Evolutionary conservation across 2,797 vertebrate species (phyloP), one percentile per base, ranked within the genome.

Genomic region (Argentina silus): DNA sequence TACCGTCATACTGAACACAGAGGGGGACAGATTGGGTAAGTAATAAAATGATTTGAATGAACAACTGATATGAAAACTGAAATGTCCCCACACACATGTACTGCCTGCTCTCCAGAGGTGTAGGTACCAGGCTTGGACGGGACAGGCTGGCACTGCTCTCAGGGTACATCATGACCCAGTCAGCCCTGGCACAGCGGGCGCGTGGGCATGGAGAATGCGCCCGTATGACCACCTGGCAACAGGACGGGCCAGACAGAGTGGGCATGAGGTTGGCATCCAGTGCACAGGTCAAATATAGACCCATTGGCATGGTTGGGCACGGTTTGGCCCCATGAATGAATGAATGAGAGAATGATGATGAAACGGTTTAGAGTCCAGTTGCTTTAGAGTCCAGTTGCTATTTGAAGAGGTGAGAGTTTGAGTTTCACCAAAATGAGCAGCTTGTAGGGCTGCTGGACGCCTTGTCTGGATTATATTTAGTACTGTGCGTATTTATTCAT

Each of bases 251-350:
- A 9, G 0, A 45, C n/a, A 5, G 2, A 68, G 7, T 6, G 15
- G 27, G 66, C 21, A 42, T 55, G 53, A 27, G 50, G 42, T 5
- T 17, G n/a, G 15, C 21, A 15, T 23, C 21, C 17, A 14, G 73
- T 47, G 72, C 12, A 75, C 61, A 51, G 2, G 14, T 69, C 21
- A 42, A 55, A 74, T 44, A 44, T 11, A n/a, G 14, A 70, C 42
- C 3, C 44, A 23, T 0, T 0, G 17, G 19, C 61, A 53, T 44
- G 48, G 15, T 55, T 36, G 3, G 51, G n/a, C n/a, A n/a, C n/a
- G n/a, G n/a, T n/a, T n/a, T n/a, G n/a, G n/a, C n/a, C 27, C 27
- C 27, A 4, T 1, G 27, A 4, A 2, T 14, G 4, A 36, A n/a
- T 12, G 8, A 6, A 15, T 15, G 15, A 44, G 47, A 12, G 47